phyloP scores from a whole-genome alignment of 2,113 vertebrate species.

The Pogonocichla stellata region DNA sequence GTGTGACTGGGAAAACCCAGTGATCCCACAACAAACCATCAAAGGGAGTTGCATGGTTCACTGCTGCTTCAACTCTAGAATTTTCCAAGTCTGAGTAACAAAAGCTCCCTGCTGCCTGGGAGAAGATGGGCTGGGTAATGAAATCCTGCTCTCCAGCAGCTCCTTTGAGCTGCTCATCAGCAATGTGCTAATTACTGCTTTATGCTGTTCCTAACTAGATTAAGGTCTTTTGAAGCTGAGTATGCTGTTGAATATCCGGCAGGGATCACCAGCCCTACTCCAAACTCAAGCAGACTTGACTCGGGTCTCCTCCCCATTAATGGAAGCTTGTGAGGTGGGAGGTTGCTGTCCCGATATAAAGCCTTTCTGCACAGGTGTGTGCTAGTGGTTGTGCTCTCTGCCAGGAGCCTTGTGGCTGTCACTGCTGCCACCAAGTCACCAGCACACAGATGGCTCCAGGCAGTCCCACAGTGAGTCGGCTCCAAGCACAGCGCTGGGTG shows the following conservation, averaged over 20 bases:
- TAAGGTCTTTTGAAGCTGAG: not conserved
- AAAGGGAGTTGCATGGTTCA: not conserved
- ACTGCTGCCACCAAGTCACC: not conserved
- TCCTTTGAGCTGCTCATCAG: not conserved
- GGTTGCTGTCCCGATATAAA: not conserved
- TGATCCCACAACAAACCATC: not conserved
- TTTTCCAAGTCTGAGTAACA: not conserved
- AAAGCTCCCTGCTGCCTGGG: not conserved
- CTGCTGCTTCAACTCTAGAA: not conserved
- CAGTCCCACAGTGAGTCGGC: fast-evolving
- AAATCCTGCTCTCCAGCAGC: not conserved
- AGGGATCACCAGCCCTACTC: not conserved
- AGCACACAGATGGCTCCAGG: fast-evolving
- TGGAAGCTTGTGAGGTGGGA: not conserved
- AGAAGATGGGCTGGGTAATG: not conserved
- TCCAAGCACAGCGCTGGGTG: fast-evolving
- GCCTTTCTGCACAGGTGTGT: fast-evolving
- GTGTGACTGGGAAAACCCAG: not conserved
- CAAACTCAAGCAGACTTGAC: not conserved
- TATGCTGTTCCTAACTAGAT: not conserved
- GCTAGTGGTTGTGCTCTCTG: not conserved
- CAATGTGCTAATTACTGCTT: not conserved
- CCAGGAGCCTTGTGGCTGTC: not conserved
- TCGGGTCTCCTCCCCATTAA: not conserved
- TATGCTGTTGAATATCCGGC: not conserved